Conservation (phyloP, 2,888 invertebrate species). For the Mimas tiliae region DNA sequence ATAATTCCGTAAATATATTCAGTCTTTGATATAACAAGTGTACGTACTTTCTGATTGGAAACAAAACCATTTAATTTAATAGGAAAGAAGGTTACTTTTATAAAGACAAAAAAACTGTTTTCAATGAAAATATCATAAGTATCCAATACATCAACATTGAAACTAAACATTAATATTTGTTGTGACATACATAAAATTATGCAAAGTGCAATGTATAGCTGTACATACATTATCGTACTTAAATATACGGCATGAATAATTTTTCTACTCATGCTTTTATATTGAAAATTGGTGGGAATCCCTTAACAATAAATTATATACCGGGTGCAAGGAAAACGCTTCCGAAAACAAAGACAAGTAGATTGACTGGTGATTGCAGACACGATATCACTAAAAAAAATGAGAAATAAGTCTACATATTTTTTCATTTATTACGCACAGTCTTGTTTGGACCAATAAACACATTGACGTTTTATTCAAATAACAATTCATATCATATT, state of each 20-base stretch:
- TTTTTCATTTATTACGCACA: no score
- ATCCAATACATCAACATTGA: not conserved
- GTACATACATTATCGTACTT: not conserved
- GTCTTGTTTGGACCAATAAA: no score
- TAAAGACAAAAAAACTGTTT: not conserved
- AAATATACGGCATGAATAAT: not conserved
- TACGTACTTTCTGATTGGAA: not conserved
- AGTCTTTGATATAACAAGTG: constrained; percentile 3
- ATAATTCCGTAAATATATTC: constrained; percentile 12
- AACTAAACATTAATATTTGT: not conserved
- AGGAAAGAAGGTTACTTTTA: not conserved
- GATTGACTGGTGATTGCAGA: no score
- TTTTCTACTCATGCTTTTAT: not conserved
- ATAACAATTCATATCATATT: no score
- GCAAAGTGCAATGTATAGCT: not conserved
- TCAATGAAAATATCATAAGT: not conserved
- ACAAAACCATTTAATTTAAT: not conserved
- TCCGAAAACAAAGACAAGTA: no score
- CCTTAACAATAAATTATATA: constrained; percentile 2
- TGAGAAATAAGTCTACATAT: no score
- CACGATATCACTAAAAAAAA: no score
- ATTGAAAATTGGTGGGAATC: constrained; percentile 9
- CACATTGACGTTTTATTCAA: no score
- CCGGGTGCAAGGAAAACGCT: no score
- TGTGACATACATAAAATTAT: not conserved